These are phyloP conservation scores for Dioctria linearis DNA, from an alignment of 2,888 invertebrate species.

Conservation along the genomic window DNA sequence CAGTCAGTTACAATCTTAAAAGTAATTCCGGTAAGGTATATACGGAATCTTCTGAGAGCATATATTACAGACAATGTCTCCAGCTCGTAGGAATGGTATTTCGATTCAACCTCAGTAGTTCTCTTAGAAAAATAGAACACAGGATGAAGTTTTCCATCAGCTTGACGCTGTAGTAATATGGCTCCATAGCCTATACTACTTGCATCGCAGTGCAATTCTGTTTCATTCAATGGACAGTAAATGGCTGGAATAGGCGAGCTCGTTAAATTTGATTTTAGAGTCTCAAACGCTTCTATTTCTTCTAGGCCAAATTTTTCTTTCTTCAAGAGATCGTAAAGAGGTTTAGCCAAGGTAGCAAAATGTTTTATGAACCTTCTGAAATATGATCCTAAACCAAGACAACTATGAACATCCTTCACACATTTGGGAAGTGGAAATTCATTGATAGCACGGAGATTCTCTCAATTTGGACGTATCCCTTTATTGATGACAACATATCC, in stretches of 20 bases:
- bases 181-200: slow-evolving; percentile 63
- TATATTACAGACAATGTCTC: slow-evolving; percentile 61
- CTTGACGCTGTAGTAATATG: slow-evolving; percentile 62
- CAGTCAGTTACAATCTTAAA: slow-evolving; percentile 61
- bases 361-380: slow-evolving; percentile 62
- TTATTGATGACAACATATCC: slow-evolving; percentile 39
- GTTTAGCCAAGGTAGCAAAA: slow-evolving; percentile 61
- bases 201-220: slow-evolving; percentile 65
- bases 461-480: slow-evolving; percentile 52
- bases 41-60: slow-evolving; percentile 58
- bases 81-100: too few relatives aligned
- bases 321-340: slow-evolving; percentile 62
- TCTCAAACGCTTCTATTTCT: slow-evolving; percentile 52
- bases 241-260: slow-evolving; percentile 62
- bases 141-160: slow-evolving; percentile 10
- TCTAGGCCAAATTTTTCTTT: slow-evolving; percentile 47
- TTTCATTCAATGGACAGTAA: slow-evolving; percentile 62
- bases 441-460: slow-evolving; percentile 50
- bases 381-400: slow-evolving; percentile 56
- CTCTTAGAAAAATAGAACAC: too few relatives aligned
- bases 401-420: slow-evolving; percentile 59
- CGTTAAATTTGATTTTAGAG: slow-evolving; percentile 51
- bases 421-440: slow-evolving; percentile 57
- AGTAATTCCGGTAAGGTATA: slow-evolving; percentile 30
- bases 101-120: too few relatives aligned